A percentile compares a stretch with the other conserved stretches of the same genome.
These are phyloP conservation scores for Leptatherina wallacei DNA, from an alignment of 2,797 vertebrate species.

Conservation along the genomic window DNA sequence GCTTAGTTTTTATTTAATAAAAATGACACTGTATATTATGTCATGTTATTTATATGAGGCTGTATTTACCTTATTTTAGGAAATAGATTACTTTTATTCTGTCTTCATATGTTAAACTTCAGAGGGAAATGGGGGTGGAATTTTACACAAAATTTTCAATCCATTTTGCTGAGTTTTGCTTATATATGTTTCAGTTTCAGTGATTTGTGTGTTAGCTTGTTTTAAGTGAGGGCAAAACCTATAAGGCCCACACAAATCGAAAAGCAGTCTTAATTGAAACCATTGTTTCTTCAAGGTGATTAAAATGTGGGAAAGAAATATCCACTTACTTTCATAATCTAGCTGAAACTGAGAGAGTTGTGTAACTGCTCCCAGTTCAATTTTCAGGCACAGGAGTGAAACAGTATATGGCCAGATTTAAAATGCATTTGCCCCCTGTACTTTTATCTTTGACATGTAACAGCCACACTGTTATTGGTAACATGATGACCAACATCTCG, in stretches of 20 bases:
- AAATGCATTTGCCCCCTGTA: slow-evolving; percentile 5
- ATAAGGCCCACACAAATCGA: not conserved
- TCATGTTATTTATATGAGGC: not conserved
- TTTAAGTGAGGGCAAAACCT: not conserved
- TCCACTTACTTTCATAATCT: not conserved
- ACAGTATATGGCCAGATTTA: slow-evolving; percentile 12
- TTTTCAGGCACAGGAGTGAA: slow-evolving; percentile 17
- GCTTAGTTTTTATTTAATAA: too few relatives aligned
- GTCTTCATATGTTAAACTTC: not conserved
- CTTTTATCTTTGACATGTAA: slow-evolving; percentile 41
- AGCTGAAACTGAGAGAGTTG: slow-evolving; percentile 5
- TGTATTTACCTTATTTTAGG: not conserved
- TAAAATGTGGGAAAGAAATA: slow-evolving; percentile 8
- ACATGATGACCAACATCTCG: slow-evolving; percentile 63
- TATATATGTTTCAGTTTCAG: not conserved
- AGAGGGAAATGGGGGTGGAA: not conserved
- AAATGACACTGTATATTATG: too few relatives aligned
- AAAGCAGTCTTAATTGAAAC: not conserved
- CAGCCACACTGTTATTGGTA: slow-evolving; percentile 66
- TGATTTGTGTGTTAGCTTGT: not conserved
- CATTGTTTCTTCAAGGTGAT: slow-evolving; percentile 1
- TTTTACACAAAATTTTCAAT: too few relatives aligned
- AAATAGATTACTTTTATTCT: not conserved
- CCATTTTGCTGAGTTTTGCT: not conserved
- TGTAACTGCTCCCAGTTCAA: slow-evolving; percentile 1